Base-by-base conservation (phyloP, 2,797 vertebrate species). In the Pelochelys cantorii region DNA sequence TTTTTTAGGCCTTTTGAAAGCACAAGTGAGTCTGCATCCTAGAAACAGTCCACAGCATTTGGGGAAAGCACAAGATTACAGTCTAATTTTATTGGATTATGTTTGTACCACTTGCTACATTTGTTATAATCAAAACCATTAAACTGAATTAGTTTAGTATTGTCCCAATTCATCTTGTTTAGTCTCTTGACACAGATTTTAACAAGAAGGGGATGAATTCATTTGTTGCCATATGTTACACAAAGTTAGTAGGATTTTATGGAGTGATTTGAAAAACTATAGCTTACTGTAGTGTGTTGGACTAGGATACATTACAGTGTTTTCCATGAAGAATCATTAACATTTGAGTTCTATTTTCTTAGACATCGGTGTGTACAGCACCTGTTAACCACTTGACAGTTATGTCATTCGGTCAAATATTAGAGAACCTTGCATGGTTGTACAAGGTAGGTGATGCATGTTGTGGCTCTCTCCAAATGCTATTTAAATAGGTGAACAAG, bases 381-480 rank as follows among this genome's bases (percentile, higher is more conserved):
- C 22, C 48, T 25, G 0, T 1, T 11, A 59, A 55, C n/a, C 1
- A 15, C 79, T 57, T 0, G 0, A 8, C 29, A 11, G 3, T 2
- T 11, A 5, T 29, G 23, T 15, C 52, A 3, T 0, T 18, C 7
- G 25, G 34, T 1, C 37, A 1, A 3, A 56, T 10, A 48, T 37
- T 0, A 52, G 8, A 0, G 1, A 42, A 17, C 37, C 15, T 0
- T 0, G 1, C 2, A 18, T 0, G 0, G 25, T 1, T 10, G 23
- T 0, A 0, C 25, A 5, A 15, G 13, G 20, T 3, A 31, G 20
- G 48, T 8, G 5, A 25, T 7, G 0, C 42, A 48, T 0, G 23
- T 27, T 5, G 13, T 17, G 57, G 23, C 25, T 77, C n/a, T 88
- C 34, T 29, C 17, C 9, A 7, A 17, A 25, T 8, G 25, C 54